Evolutionary conservation across 1,140 invertebrate species (phyloP), one percentile per base, ranked within the genome.

Genomic region (Cataglyphis hispanica): DNA sequence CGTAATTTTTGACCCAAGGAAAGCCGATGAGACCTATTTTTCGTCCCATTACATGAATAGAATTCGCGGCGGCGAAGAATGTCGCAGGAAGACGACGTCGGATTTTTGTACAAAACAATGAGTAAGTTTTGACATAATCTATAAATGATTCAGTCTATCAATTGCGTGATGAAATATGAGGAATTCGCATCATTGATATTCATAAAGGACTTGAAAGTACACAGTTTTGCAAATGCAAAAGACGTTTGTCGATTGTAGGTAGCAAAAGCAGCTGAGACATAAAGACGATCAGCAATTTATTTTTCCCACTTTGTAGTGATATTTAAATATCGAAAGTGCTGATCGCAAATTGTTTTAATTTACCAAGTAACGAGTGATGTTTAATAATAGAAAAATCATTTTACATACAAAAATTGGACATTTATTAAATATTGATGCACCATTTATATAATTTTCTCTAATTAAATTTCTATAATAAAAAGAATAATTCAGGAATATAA

Each of bases 71-170:
- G 31, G 22, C 27, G 27, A 84, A 27, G 89, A 84, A 95, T 95
- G 95, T 95, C 94, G 72, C 95, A 95, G 77, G 95, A 95, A 53
- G 95, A 95, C 76, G 94, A 95, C 89, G 94, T 95, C 27, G 94
- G 94, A 75, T 95, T 95, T 92, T 92, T 95, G 63, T 95, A 94
- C 77, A 95, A 95, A 93, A 95, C 95, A 56, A 95, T 95, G 94
- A 95, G 94, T 95, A 87, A 95, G 94, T 95, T 69, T 7, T 11
- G 10, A 40, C 19, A 16, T 6, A 27, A 40, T 25, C 2, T 43
- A 11, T 25, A 13, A 58, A 8, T n/a, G n/a, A 60, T 61, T 72
- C 16, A 25, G 16, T 50, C 46, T 16, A 16, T 25, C 1, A 25
- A 13, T 34, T 22, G 22, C 46, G 19, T 13, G 27, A 25, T 40